Evolutionary conservation across 1,140 invertebrate species (phyloP).

Genomic region (Hermatobates lingyangjiaoensis): DNA sequence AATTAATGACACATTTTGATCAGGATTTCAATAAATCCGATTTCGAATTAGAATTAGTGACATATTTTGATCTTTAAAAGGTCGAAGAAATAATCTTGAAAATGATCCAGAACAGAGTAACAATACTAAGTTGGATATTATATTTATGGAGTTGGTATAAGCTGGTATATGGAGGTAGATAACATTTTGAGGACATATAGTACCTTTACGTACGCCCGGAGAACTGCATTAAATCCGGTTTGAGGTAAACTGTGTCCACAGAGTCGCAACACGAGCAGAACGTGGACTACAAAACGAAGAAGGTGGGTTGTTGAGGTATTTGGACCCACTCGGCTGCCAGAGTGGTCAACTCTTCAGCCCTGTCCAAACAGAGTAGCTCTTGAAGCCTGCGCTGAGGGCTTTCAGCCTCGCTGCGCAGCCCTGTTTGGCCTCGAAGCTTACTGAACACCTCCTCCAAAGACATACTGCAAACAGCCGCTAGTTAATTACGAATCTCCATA

Average conservation of each 20-base stretch:
- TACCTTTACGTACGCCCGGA: slow-evolving; percentile 43
- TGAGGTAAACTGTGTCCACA: slow-evolving; percentile 48
- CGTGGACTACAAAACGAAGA: slow-evolving; percentile 49
- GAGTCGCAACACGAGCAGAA: slow-evolving; percentile 61
- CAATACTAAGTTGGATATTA: too few relatives aligned
- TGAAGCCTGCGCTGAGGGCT: slow-evolving; percentile 47
- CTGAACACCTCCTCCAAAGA: slow-evolving; percentile 51
- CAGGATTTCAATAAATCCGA: too few relatives aligned
- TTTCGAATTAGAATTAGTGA: too few relatives aligned
- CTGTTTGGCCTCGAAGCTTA: slow-evolving; percentile 33
- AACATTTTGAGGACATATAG: background rate
- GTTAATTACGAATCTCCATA: background rate
- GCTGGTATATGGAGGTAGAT: background rate
- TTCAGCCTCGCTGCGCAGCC: slow-evolving; percentile 31
- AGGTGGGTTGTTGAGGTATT: too few relatives aligned
- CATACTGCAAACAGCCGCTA: slow-evolving; percentile 28
- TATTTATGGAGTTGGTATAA: too few relatives aligned
- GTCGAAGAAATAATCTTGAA: too few relatives aligned
- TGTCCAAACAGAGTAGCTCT: slow-evolving; percentile 55
- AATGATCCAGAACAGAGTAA: too few relatives aligned
- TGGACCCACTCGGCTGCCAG: slow-evolving; percentile 19
- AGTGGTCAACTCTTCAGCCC: slow-evolving; percentile 31
- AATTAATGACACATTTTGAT: too few relatives aligned
- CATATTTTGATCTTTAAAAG: too few relatives aligned
- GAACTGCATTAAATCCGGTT: slow-evolving; percentile 46